phyloP scores from a whole-genome alignment of 2,888 invertebrate species.

The Peribatodes rhomboidaria region DNA sequence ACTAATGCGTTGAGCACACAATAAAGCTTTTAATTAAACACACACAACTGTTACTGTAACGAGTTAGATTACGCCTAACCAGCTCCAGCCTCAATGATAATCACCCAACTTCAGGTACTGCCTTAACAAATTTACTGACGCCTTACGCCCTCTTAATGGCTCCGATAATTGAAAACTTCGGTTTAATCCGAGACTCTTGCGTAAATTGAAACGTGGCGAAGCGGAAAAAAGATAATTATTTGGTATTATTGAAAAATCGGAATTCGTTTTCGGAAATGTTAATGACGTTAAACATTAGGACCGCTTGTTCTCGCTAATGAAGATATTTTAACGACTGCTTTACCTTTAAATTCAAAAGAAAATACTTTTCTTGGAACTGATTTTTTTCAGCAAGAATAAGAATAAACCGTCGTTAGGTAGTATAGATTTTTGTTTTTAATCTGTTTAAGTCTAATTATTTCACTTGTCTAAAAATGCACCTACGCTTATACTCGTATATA shows the following conservation, averaged over 20 bases:
- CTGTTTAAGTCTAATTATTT: no score
- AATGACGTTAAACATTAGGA: conserved; percentile 47
- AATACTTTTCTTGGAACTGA: neutral
- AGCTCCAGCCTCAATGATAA: conserved; percentile 60
- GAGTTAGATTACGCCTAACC: conserved; percentile 9
- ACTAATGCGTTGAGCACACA: neutral
- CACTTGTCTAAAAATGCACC: no score
- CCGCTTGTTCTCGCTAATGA: conserved; percentile 36
- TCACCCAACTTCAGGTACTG: conserved; percentile 26
- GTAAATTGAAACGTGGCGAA: conserved; percentile 71
- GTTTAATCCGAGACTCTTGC: conserved; percentile 70
- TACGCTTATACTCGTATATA: no score
- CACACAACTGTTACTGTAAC: neutral
- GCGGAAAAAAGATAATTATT: conserved; percentile 66
- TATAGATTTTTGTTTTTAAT: no score
- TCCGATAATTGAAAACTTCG: conserved; percentile 79
- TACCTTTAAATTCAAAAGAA: neutral
- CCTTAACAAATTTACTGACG: conserved; percentile 56
- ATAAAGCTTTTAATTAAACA: conserved; percentile 2
- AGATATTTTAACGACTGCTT: conserved; percentile 30
- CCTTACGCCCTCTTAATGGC: conserved; percentile 66
- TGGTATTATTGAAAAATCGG: conserved; percentile 57
- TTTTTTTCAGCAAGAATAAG: neutral
- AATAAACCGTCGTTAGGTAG: no score
- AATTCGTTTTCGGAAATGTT: conserved; percentile 45